Evolutionary conservation across 2,113 vertebrate genomes (phyloP).

Genomic region (Oreocharis arfaki): DNA sequence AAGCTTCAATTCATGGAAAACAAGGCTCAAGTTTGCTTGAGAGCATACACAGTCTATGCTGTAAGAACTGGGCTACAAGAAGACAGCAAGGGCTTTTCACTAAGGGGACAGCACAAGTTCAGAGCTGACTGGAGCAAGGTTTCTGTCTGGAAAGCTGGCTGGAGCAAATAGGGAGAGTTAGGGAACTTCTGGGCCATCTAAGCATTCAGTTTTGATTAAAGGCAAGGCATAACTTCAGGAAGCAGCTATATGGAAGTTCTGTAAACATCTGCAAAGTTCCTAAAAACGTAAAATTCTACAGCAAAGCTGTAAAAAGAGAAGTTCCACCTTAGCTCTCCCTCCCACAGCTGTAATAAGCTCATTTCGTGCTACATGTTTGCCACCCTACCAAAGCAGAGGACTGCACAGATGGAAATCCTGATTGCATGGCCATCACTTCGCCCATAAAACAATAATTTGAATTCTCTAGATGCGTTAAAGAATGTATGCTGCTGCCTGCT

Average conservation of each 20-base stretch:
- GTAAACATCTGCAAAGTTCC: neutral
- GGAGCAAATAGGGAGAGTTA: accelerated
- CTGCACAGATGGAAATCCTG: neutral
- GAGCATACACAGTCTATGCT: accelerated
- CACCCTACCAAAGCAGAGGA: neutral
- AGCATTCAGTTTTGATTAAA: neutral
- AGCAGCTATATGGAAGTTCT: neutral
- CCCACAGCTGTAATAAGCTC: neutral
- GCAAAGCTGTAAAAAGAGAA: neutral
- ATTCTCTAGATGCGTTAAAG: neutral
- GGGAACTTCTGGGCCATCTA: neutral
- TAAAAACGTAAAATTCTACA: neutral
- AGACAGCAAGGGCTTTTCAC: neutral
- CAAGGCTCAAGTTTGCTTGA: neutral
- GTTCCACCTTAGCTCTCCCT: neutral
- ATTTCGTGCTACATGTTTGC: neutral
- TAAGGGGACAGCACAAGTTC: neutral
- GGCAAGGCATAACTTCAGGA: neutral
- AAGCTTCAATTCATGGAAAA: neutral
- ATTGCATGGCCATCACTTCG: neutral
- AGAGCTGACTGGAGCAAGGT: accelerated
- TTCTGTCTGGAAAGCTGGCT: too few relatives aligned
- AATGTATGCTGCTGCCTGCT: neutral
- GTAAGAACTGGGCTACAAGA: neutral
- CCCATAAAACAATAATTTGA: neutral